Conservation (phyloP, 2,888 invertebrate species). For the Erebia palarica region DNA sequence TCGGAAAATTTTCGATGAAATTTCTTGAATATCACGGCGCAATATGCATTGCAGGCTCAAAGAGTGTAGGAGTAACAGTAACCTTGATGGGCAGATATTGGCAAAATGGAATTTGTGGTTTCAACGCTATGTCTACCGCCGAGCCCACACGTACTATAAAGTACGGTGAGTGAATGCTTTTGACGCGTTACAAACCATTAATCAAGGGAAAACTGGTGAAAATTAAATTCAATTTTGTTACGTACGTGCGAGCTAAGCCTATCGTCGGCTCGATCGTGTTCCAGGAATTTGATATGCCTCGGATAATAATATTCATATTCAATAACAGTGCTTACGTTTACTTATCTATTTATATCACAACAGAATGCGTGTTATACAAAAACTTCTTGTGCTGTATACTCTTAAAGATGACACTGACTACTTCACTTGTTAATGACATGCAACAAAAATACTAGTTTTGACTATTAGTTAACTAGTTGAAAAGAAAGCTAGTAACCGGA, state of each 20-base stretch:
- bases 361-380: too few relatives aligned
- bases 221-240: slow-evolving; percentile 19
- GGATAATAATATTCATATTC: neutral
- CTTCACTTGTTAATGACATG: too few relatives aligned
- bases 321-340: neutral
- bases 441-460: too few relatives aligned
- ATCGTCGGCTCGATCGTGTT: neutral
- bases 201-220: slow-evolving; percentile 19
- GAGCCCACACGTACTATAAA: slow-evolving; percentile 8
- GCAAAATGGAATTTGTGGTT: slow-evolving; percentile 27
- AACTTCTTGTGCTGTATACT: too few relatives aligned
- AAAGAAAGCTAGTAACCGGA: too few relatives aligned
- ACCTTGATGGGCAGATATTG: slow-evolving; percentile 26
- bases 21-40: slow-evolving; percentile 21
- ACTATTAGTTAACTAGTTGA: too few relatives aligned
- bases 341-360: too few relatives aligned
- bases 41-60: slow-evolving; percentile 14
- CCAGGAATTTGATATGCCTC: neutral
- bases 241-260: slow-evolving; percentile 2
- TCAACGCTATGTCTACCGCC: neutral
- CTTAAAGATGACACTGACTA: too few relatives aligned
- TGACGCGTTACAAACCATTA: slow-evolving; percentile 21
- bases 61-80: slow-evolving; percentile 19
- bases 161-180: slow-evolving; percentile 24
- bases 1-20: slow-evolving; percentile 16